Base-by-base conservation (phyloP, 64 coral and sea anemone genomes). In the Anthopleura sola region DNA sequence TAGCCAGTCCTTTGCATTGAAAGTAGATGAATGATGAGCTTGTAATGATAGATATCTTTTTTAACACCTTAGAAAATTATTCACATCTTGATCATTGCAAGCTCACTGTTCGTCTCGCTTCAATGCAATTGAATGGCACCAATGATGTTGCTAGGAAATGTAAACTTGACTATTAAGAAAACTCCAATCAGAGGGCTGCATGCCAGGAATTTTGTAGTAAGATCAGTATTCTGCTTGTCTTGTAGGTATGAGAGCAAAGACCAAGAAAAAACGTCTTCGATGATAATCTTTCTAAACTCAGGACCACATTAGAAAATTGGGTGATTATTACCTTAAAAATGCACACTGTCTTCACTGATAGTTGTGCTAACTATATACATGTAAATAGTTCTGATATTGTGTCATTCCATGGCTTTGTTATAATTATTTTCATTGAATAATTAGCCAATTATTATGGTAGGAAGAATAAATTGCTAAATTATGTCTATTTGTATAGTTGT, bases 181-280 rank as follows among this genome's bases (percentile, higher is more conserved):
- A n/a, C n/a, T n/a, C n/a, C n/a, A n/a, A n/a, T n/a, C n/a, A n/a
- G n/a, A 44, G 40, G 40, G 40, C 40, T 6, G 9, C 9, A 44
- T 44, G 40, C 40, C 4, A 44, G 40, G 40, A 44, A 44, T 44
- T 44, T 44, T 24, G 3, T n/a, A n/a, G 24, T 13, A 17, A 53
- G 50, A 24, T 14, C 58, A 6, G 23, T 62, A 24, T 53, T 53
- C 50, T 53, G 50, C 14, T 28, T 57, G 46, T 60, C 87, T 19
- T 19, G 54, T 46, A 95, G 93, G 68, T 4, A 82, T 56, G 16
- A 87, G 90, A 85, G 68, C 82, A 0, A 95, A 91, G 71, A 51
- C 82, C 48, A 95, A 95, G 89, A 95, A 91, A 89, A 95, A 95
- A 47, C 89, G 93, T 17, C 46, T 86, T 68, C 77, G 93, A 82